phyloP scores from a whole-genome alignment of 2,797 vertebrate genomes.

The Myotis vivesi region DNA sequence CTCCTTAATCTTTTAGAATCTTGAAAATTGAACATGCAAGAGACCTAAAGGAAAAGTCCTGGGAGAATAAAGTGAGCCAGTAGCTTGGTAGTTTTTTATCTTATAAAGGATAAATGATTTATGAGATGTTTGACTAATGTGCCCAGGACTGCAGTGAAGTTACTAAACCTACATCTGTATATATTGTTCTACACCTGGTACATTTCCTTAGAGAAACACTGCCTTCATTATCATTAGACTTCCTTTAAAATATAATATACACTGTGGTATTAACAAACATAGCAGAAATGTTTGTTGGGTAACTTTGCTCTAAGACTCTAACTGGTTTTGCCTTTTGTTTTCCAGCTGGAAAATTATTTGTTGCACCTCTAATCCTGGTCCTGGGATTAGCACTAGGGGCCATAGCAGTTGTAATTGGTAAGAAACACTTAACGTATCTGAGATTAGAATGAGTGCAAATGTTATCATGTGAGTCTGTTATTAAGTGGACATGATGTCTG shows the following conservation, averaged over 20 bases:
- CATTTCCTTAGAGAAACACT: slow-evolving; percentile 3
- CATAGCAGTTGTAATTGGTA: slow-evolving; percentile 95
- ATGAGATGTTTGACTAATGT: not conserved
- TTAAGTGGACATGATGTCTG: not conserved
- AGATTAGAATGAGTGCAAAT: not conserved
- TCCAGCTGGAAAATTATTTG: slow-evolving; percentile 94
- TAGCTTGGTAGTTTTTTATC: not conserved
- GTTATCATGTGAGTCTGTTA: not conserved
- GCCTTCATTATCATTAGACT: not conserved
- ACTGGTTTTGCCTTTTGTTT: slow-evolving; percentile 76
- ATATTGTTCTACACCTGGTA: not conserved
- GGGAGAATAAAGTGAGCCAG: not conserved
- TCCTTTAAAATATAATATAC: not conserved
- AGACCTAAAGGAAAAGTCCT: slow-evolving; percentile 19
- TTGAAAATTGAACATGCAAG: slow-evolving; percentile 66
- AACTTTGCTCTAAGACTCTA: slow-evolving; percentile 6
- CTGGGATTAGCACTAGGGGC: slow-evolving; percentile 95
- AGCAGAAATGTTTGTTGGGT: not conserved
- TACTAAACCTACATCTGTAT: not conserved
- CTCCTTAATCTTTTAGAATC: not conserved
- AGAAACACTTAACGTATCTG: slow-evolving; percentile 71
- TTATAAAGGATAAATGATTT: not conserved
- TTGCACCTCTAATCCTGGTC: slow-evolving; percentile 93
- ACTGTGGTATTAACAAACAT: not conserved
- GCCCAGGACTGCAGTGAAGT: not conserved